Conservation (phyloP, 2,797 vertebrate genomes). For the Octomys mimax region DNA sequence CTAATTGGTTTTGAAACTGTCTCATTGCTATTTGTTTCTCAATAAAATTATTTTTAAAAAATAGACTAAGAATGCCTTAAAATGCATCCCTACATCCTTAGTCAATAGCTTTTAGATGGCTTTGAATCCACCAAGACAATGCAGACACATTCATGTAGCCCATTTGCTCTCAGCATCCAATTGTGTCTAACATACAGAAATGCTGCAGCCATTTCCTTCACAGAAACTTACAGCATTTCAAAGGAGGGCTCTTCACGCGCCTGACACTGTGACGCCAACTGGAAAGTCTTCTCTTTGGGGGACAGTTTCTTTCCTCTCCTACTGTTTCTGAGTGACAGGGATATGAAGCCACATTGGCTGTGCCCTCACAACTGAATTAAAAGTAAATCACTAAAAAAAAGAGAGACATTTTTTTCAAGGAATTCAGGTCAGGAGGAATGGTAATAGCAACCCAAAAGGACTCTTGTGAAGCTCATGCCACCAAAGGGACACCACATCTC, state of each 20-base stretch:
- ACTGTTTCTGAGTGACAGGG: neutral
- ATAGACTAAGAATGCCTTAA: neutral
- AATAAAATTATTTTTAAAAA: too few relatives aligned
- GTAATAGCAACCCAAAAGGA: fast-evolving
- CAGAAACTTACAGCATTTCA: neutral
- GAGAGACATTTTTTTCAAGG: neutral
- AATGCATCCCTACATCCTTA: neutral
- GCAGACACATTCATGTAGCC: neutral
- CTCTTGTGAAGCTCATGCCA: fast-evolving
- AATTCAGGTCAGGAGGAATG: neutral
- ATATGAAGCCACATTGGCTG: neutral
- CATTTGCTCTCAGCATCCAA: neutral
- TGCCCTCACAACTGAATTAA: neutral
- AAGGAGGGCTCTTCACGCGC: neutral
- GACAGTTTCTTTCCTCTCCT: neutral
- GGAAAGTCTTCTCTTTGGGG: neutral
- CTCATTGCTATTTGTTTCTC: too few relatives aligned
- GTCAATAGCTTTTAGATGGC: neutral
- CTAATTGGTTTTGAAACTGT: too few relatives aligned
- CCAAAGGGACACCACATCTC: fast-evolving
- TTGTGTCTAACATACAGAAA: neutral
- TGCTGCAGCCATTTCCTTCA: neutral
- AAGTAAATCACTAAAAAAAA: neutral
- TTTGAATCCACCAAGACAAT: neutral
- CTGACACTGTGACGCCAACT: neutral